Conservation (phyloP, 1,140 invertebrate species). For the Drosophila novamexicana region DNA sequence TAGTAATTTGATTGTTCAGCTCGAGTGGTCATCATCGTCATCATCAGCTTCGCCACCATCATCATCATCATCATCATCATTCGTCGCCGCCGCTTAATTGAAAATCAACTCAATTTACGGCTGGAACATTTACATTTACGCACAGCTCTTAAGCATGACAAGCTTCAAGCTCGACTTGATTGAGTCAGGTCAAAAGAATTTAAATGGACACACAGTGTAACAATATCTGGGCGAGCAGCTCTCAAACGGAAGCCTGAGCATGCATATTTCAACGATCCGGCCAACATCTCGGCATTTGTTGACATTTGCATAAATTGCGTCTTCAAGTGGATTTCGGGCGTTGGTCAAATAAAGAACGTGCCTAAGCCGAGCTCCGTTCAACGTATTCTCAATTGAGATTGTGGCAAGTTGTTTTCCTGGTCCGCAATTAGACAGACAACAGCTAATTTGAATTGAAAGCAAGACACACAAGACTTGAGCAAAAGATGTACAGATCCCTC, state of each 20-base stretch:
- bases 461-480: slow-evolving; percentile 6
- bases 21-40: slow-evolving; percentile 45
- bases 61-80: slow-evolving; percentile 8
- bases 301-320: slow-evolving; percentile 76
- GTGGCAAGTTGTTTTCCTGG: slow-evolving; percentile 14
- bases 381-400: slow-evolving; percentile 28
- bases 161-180: slow-evolving; percentile 77
- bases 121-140: slow-evolving; percentile 24
- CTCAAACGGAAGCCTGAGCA: slow-evolving; percentile 66
- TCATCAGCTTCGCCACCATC: neutral
- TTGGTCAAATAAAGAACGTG: slow-evolving; percentile 32
- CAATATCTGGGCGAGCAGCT: neutral
- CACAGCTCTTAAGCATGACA: slow-evolving; percentile 30
- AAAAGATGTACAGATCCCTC: slow-evolving; percentile 5
- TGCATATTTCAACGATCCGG: slow-evolving; percentile 56
- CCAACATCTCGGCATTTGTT: slow-evolving; percentile 14
- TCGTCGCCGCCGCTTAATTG: slow-evolving; percentile 50
- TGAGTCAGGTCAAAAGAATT: slow-evolving; percentile 84
- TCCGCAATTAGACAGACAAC: slow-evolving; percentile 28
- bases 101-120: slow-evolving; percentile 64
- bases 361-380: slow-evolving; percentile 10
- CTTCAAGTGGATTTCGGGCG: slow-evolving; percentile 45
- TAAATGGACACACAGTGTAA: slow-evolving; percentile 53
- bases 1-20: slow-evolving; percentile 17
- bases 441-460: slow-evolving; percentile 39